phyloP scores from a whole-genome alignment of 2,888 invertebrate species.

The Epirrhoe tristata region DNA sequence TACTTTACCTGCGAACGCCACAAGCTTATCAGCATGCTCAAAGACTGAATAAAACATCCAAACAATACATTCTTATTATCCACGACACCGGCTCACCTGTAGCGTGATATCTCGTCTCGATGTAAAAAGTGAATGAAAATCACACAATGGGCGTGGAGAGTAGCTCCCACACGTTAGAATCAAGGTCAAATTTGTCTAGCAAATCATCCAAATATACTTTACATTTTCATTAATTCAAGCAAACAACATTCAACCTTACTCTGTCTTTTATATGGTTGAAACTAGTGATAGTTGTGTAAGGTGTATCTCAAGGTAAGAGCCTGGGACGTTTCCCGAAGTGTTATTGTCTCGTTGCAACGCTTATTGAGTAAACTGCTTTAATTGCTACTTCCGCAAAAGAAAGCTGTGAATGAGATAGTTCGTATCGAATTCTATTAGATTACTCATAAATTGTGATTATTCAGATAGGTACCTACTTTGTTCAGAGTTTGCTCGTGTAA shows the following conservation, averaged over 20 bases:
- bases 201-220: slow-evolving; percentile 69
- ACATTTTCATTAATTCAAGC: slow-evolving; percentile 42
- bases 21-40: background rate
- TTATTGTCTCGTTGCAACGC: slow-evolving; percentile 75
- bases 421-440: slow-evolving; percentile 28
- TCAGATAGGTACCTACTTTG: background rate
- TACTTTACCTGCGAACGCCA: too few species aligned
- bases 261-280: slow-evolving; percentile 22
- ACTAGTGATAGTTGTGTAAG: slow-evolving; percentile 36
- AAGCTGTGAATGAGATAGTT: slow-evolving; percentile 52
- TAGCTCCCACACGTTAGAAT: slow-evolving; percentile 71
- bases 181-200: slow-evolving; percentile 79
- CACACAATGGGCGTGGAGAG: slow-evolving; percentile 72
- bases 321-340: slow-evolving; percentile 74
- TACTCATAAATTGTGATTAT: slow-evolving; percentile 3
- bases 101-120: slow-evolving; percentile 53
- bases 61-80: background rate
- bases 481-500: background rate
- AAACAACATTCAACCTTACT: slow-evolving; percentile 44
- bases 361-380: slow-evolving; percentile 65
- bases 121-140: slow-evolving; percentile 78
- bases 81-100: slow-evolving; percentile 25
- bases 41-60: background rate
- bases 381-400: slow-evolving; percentile 75
- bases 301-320: slow-evolving; percentile 65